Percentiles rank a stretch among this genome's conserved stretches.
Evolutionary conservation across 2,113 vertebrate genomes (phyloP).

Genomic region (Notothenia coriiceps): DNA sequence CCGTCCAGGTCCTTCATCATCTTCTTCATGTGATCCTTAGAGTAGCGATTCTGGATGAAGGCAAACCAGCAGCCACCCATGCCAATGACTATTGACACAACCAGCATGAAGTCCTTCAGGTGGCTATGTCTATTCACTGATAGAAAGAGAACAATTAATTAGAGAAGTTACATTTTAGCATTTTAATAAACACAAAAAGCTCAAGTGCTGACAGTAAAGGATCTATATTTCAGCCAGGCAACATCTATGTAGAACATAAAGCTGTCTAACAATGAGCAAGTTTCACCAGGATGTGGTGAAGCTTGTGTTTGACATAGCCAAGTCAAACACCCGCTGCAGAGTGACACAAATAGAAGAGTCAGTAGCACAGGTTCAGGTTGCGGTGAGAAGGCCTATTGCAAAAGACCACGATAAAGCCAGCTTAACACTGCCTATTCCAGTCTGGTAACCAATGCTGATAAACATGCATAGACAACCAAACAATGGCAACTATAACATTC

Average conservation of each 20-base stretch:
- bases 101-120: constrained; percentile 99
- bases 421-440: constrained; percentile 67
- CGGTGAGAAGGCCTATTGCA: constrained; percentile 31
- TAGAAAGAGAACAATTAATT: neutral
- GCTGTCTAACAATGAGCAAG: neutral
- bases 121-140: constrained; percentile 96
- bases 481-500: constrained; percentile 28
- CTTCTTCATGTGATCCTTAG: constrained; percentile 99
- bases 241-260: neutral
- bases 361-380: constrained; percentile 47
- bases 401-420: constrained; percentile 56
- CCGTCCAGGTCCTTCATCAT: constrained; percentile 99
- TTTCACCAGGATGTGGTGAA: constrained; percentile 38
- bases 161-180: neutral
- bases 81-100: constrained; percentile 97
- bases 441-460: constrained; percentile 26
- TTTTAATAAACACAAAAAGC: neutral
- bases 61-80: constrained; percentile 99
- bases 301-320: neutral
- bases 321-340: constrained; percentile 29
- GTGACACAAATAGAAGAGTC: constrained; percentile 52
- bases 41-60: constrained; percentile 98
- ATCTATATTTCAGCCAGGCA: neutral
- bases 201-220: neutral
- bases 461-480: constrained; percentile 36